Evolutionary conservation across 92 coral and sea anemone species (phyloP).

Genomic region (Palythoa heliodiscus): DNA sequence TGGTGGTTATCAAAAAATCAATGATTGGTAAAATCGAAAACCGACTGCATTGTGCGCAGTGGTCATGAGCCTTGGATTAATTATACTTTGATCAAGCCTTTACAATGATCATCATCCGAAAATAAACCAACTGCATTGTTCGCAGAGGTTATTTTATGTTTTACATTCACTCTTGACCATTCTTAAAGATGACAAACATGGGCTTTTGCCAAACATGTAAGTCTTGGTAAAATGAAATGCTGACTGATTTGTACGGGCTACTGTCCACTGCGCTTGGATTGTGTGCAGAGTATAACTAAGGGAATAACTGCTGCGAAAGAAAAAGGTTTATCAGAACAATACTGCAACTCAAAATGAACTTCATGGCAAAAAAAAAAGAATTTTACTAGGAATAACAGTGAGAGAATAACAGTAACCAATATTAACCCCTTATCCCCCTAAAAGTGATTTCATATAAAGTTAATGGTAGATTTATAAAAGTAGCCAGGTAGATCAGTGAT

Average conservation of each 20-base stretch:
- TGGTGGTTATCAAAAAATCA: background rate
- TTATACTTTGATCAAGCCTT: slow-evolving; percentile 28
- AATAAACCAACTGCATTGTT: slow-evolving; percentile 42
- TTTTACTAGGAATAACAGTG: background rate
- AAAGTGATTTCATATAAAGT: no score
- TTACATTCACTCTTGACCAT: background rate
- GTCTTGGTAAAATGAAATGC: slow-evolving; percentile 30
- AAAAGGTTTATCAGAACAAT: slow-evolving; percentile 39
- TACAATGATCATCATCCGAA: slow-evolving; percentile 20
- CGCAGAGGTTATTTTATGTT: slow-evolving; percentile 54
- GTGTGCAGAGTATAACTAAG: slow-evolving; percentile 36
- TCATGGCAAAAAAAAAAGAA: background rate
- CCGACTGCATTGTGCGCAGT: slow-evolving; percentile 87
- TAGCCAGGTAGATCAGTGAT: no score
- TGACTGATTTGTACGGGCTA: slow-evolving; percentile 32
- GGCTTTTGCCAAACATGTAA: slow-evolving; percentile 44
- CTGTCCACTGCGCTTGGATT: slow-evolving; percentile 41
- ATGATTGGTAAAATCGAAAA: slow-evolving; percentile 4
- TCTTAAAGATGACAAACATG: slow-evolving; percentile 34
- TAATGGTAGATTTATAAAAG: no score
- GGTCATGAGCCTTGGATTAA: background rate
- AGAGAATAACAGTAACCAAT: background rate
- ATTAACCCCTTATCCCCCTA: no score
- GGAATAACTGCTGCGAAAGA: slow-evolving; percentile 46
- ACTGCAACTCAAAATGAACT: background rate